Conservation (phyloP, 2,113 vertebrate species). For the Acrocephalus arundinaceus region DNA sequence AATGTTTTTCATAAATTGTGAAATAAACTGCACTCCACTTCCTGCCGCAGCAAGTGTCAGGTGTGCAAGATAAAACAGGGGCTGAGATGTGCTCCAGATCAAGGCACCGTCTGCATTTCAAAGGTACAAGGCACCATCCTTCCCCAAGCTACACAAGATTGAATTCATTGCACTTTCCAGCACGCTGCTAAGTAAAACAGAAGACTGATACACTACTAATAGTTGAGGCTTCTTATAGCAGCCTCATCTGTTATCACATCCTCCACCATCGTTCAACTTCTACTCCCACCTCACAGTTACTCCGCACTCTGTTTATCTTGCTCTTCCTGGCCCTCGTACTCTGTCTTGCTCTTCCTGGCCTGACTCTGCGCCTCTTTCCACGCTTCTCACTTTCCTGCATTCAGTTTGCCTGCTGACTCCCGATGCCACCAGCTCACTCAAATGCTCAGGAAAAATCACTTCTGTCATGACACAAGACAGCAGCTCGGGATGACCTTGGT, state of each 20-base stretch:
- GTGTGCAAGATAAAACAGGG: constrained; percentile 27
- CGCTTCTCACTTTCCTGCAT: neutral
- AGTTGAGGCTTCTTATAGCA: constrained; percentile 50
- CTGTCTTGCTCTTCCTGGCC: constrained; percentile 29
- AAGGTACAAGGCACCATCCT: neutral
- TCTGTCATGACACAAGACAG: neutral
- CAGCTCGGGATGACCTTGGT: accelerated
- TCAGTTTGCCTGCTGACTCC: neutral
- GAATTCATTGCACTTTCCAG: constrained; percentile 7
- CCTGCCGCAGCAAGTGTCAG: constrained; percentile 28
- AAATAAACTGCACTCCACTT: constrained; percentile 29
- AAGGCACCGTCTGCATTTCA: neutral
- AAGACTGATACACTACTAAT: constrained; percentile 54
- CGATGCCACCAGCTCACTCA: neutral
- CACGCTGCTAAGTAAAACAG: constrained; percentile 38
- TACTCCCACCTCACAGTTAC: constrained; percentile 43
- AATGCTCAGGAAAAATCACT: neutral
- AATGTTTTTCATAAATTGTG: constrained; percentile 40
- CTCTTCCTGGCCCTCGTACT: constrained; percentile 20
- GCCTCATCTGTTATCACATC: constrained; percentile 58
- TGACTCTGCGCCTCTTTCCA: neutral
- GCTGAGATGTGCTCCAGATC: neutral
- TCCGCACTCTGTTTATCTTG: constrained; percentile 38
- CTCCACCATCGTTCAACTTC: neutral
- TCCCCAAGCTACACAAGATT: neutral